Conservation (phyloP, 1,140 invertebrate species). For the Pteromalus puparum region DNA sequence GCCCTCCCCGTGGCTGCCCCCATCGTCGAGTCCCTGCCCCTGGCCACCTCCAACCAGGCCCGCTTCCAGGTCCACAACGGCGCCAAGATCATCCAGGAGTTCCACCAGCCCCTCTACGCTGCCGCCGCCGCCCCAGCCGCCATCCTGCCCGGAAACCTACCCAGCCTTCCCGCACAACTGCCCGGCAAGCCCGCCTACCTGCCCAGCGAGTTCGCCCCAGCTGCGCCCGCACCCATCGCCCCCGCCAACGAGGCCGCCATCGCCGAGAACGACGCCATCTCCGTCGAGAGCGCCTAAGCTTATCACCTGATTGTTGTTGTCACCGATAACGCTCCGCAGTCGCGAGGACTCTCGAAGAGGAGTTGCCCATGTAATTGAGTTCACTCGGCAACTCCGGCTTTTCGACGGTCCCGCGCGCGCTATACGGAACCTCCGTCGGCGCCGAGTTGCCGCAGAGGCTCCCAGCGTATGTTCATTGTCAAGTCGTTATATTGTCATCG, state of each 20-base stretch:
- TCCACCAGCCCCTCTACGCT: slow-evolving; percentile 27
- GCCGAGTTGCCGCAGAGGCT: too few relatives aligned
- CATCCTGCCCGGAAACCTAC: not conserved
- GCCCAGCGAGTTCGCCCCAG: not conserved
- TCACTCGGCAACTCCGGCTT: too few relatives aligned
- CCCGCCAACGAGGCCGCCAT: not conserved
- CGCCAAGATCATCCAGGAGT: slow-evolving; percentile 42
- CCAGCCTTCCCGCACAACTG: not conserved
- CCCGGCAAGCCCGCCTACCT: not conserved
- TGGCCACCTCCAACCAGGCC: slow-evolving; percentile 29
- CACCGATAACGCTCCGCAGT: not conserved
- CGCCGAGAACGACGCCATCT: slow-evolving; percentile 3
- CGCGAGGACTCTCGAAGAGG: not conserved
- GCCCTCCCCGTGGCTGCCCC: not conserved
- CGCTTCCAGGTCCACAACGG: slow-evolving; percentile 44
- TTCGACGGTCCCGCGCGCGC: too few relatives aligned
- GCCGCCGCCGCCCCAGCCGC: not conserved
- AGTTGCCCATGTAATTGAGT: too few relatives aligned
- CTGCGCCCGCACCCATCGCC: slow-evolving; percentile 6
- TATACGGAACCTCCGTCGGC: too few relatives aligned
- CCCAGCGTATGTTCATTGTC: too few relatives aligned
- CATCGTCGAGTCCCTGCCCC: not conserved
- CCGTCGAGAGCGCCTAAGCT: slow-evolving; percentile 29
- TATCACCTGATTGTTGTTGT: not conserved
- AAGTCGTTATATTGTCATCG: too few relatives aligned